phyloP scores from a whole-genome alignment of 2,113 vertebrate genomes.

The Abramis brama region DNA sequence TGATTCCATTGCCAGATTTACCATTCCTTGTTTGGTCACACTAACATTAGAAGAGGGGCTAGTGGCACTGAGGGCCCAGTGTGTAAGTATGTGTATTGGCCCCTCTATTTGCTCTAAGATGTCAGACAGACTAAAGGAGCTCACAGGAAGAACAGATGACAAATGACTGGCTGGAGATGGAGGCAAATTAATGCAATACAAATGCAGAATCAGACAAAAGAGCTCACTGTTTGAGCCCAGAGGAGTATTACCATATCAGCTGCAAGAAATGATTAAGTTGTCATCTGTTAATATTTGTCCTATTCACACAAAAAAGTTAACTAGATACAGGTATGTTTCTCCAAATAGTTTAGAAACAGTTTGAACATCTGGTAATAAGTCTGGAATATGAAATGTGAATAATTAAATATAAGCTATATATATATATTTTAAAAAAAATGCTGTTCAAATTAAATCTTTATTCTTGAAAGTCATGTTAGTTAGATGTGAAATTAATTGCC shows the following conservation, averaged over 20 bases:
- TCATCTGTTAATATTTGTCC: not conserved
- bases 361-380: not conserved
- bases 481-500: not conserved
- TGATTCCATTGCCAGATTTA: conserved; percentile 86
- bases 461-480: not conserved
- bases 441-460: not conserved
- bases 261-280: not conserved
- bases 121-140: conserved; percentile 80
- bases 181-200: conserved; percentile 49
- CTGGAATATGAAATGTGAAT: not conserved
- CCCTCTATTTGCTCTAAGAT: conserved; percentile 76
- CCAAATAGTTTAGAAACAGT: not conserved
- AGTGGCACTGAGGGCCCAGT: conserved; percentile 72
- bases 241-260: conserved; percentile 4
- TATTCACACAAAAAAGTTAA: too few relatives aligned
- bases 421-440: not conserved
- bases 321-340: too few relatives aligned
- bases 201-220: conserved; percentile 37
- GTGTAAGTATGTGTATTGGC: conserved; percentile 78
- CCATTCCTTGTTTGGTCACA: conserved; percentile 84
- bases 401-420: not conserved
- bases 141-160: conserved; percentile 70
- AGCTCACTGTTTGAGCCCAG: conserved; percentile 27
- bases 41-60: conserved; percentile 85
- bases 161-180: conserved; percentile 71